phyloP scores from a whole-genome alignment of 2,888 invertebrate genomes.

The Drosophila borborema region DNA sequence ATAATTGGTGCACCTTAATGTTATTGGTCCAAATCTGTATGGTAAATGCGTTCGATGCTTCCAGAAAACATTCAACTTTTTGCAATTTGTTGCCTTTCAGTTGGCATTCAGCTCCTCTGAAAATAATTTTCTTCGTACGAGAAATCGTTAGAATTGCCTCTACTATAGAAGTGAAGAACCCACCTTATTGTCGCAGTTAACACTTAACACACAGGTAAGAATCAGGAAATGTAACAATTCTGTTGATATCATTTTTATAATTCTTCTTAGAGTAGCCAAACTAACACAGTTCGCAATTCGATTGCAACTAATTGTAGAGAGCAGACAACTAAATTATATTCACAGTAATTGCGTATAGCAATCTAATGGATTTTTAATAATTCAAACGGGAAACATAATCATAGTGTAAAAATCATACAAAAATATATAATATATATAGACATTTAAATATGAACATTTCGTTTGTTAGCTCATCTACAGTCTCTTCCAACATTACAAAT shows the following conservation, averaged over 20 bases:
- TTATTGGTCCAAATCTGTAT: slow-evolving; percentile 10
- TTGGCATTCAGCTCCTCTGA: slow-evolving; percentile 18
- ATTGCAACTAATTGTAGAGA: not conserved
- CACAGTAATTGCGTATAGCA: not conserved
- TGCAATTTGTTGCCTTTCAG: slow-evolving; percentile 6
- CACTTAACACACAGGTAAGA: not conserved
- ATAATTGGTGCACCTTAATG: not conserved
- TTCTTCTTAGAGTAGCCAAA: not conserved
- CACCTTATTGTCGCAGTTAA: slow-evolving; percentile 5
- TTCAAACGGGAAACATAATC: not conserved
- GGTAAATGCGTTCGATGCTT: not conserved
- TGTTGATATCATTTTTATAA: not conserved
- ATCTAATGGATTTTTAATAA: slow-evolving; percentile 1
- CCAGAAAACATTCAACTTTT: slow-evolving; percentile 29
- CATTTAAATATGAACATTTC: too few species aligned
- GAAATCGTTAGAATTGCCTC: not conserved
- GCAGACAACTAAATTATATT: not conserved
- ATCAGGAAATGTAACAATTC: not conserved
- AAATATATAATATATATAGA: too few species aligned
- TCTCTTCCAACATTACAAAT: not conserved
- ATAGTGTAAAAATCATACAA: not conserved
- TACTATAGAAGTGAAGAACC: not conserved
- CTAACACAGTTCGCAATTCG: not conserved
- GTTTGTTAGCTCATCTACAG: not conserved
- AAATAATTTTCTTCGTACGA: slow-evolving; percentile 7